Evolutionary conservation across 2,888 invertebrate genomes (phyloP), one percentile per base, ranked within the genome.

Genomic region (Parnassius orleans): DNA sequence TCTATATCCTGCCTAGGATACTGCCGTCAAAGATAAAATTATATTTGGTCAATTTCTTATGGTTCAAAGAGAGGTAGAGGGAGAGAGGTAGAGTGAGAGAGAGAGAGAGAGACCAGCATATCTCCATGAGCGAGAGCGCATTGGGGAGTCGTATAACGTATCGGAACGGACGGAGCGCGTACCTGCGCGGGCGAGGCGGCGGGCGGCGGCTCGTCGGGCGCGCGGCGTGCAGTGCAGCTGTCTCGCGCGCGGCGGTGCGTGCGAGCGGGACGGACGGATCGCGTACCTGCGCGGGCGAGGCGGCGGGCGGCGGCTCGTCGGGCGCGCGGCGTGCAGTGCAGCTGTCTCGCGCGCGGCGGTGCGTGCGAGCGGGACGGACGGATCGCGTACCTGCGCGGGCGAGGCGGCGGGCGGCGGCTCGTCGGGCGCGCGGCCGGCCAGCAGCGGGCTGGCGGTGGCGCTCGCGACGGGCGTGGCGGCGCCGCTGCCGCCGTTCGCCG

Each of bases 361-460:
- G 66, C 81, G 93, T 81, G 78, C 94, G 92, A 97, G 95, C 10
- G 97, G 97, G 78, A 96, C 96, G 71, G 97, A 97, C 70, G 97
- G 97, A 65, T 97, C 97, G 41, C 9, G 53, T 51, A 84, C 83
- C 79, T 86, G 87, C 3, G 82, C 81, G 0, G 83, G 84, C 2
- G 84, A 77, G 9, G 79, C 71, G 0, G 81, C 79, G 1, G 86
- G 84, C 12, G 83, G 81, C 12, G 82, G 81, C 12, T 78, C 78
- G 33, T 84, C 85, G 70, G 93, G 93, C 1, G 85, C 46, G n/a
- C 87, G 89, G 73, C 78, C 92, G 66, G 81, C 93, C 81, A 78
- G 94, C 92, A 97, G 95, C 10, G 97, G 97, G 78, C 96, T 96
- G 71, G 97, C 97, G 70, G 97, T 97, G 65, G 97, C 97, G 76